phyloP scores from a whole-genome alignment of 2,113 vertebrate genomes.

The Myodes glareolus region DNA sequence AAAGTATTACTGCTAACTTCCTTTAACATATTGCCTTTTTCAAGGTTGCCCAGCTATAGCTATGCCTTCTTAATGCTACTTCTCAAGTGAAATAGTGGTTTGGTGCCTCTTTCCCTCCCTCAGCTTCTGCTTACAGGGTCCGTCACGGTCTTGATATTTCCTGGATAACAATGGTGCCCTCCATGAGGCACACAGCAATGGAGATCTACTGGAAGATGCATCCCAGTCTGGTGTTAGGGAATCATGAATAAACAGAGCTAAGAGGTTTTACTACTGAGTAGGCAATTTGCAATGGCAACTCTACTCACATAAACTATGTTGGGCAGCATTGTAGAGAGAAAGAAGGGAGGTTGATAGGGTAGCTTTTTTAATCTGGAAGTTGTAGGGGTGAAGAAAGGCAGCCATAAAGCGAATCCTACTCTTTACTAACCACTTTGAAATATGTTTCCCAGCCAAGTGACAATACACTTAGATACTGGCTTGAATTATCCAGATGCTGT shows the following conservation, averaged over 20 bases:
- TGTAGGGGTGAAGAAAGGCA: background rate
- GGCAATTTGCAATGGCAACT: conserved; percentile 46
- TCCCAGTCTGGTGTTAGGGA: background rate
- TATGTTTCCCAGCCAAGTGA: background rate
- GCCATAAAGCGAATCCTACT: background rate
- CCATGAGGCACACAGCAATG: conserved; percentile 25
- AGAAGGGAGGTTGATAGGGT: background rate
- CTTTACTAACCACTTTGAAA: background rate
- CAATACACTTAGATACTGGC: background rate
- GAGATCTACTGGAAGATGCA: conserved; percentile 49
- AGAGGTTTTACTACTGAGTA: conserved; percentile 49
- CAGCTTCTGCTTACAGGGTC: background rate
- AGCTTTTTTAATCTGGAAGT: background rate
- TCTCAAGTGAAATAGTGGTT: conserved; percentile 71
- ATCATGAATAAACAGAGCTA: conserved; percentile 57
- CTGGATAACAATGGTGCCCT: conserved; percentile 62
- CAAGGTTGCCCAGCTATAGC: conserved; percentile 71
- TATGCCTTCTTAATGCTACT: conserved; percentile 60
- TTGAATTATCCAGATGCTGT: background rate
- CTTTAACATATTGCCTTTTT: conserved; percentile 73
- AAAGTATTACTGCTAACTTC: conserved; percentile 67
- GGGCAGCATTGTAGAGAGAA: background rate
- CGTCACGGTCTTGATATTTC: conserved; percentile 41
- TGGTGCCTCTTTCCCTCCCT: background rate
- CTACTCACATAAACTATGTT: background rate